Evolutionary conservation across 2,888 invertebrate species (phyloP), one percentile per base, ranked within the genome.

Genomic region (Yponomeuta sedellus): DNA sequence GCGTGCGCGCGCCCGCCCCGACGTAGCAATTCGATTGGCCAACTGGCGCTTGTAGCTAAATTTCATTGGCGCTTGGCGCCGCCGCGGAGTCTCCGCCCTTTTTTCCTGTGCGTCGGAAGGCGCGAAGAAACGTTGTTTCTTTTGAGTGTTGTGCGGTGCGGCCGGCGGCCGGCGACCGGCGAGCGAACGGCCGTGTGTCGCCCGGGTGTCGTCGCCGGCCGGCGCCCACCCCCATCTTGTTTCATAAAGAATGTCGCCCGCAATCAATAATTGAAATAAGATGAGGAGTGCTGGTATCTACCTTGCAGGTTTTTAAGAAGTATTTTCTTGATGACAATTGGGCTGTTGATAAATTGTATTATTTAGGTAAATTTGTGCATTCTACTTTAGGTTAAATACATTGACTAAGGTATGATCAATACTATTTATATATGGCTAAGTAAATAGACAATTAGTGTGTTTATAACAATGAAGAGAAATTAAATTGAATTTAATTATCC

Each of bases 181-280:
- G 83, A 82, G 77, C 85, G 86, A 34, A 34, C 34, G 82, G 77
- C 73, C 85, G 82, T 81, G 80, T 72, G 73, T 72, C 76, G 73
- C 83, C 62, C n/a, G 39, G 62, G 44, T 65, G 67, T 66, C 67
- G 56, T 44, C 72, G 82, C 69, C 71, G 66, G 28, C 69, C 71
- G 67, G 63, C 40, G 44, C 4, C 63, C 40, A 28, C 28, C 25
- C 61, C 25, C 16, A 19, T 19, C 58, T 62, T 77, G 91, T 88
- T 92, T 92, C 93, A 92, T 93, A 92, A 89, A 92, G 90, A 93
- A 92, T 93, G 93, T 93, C 93, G 93, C 93, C 92, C 85, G 83
- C 81, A 92, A 92, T 92, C 93, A 92, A 93, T 93, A 93, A 40
- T 86, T 44, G 22, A 40, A 44, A 44, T 86, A 88, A 91, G 80